Conservation (phyloP, 2,113 vertebrate genomes). For the Tricholaema leucomelas region DNA sequence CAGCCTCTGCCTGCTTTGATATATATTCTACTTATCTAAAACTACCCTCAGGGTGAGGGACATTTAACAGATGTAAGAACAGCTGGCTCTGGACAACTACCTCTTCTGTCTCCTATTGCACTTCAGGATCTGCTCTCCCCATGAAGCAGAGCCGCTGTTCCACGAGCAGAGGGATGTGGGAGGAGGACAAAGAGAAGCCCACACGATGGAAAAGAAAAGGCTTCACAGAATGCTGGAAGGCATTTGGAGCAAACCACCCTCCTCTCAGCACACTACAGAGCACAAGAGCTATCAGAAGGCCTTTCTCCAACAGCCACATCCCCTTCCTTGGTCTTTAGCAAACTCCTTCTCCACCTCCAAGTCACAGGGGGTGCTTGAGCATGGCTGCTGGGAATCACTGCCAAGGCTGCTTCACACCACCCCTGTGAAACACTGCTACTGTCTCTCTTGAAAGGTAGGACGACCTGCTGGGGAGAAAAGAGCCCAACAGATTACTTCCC, state of each 20-base stretch:
- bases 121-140: background rate
- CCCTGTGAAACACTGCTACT: accelerated
- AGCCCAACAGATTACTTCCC: background rate
- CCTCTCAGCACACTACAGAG: background rate
- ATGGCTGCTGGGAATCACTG: background rate
- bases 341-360: background rate
- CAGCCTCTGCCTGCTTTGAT: background rate
- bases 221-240: background rate
- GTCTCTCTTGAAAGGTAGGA: background rate
- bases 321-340: background rate
- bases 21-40: background rate
- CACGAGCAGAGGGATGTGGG: background rate
- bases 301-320: background rate
- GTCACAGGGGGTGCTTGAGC: accelerated
- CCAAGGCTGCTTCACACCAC: background rate
- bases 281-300: background rate
- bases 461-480: background rate
- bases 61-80: background rate
- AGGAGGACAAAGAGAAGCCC: background rate
- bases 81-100: background rate
- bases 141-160: background rate
- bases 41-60: background rate
- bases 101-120: background rate
- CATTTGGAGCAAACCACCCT: background rate
- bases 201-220: background rate